Percentiles rank a stretch among this genome's conserved stretches.
These are phyloP conservation scores for Odocoileus virginianus DNA, from an alignment of 2,113 vertebrate genomes.

Conservation along the genomic window DNA sequence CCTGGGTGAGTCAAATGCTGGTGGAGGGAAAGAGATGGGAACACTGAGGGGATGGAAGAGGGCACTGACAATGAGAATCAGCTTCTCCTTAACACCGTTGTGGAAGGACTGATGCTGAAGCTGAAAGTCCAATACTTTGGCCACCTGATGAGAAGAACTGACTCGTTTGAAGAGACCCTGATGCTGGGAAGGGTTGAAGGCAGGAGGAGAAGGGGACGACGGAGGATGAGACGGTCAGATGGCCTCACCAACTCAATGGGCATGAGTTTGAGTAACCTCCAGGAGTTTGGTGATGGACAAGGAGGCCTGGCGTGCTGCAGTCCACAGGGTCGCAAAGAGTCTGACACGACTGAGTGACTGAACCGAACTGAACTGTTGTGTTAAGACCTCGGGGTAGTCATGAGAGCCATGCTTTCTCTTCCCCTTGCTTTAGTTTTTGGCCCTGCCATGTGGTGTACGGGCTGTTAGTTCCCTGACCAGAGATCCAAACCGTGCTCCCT, in stretches of 20 bases:
- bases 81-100: neutral
- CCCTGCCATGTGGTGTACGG: neutral
- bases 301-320: neutral
- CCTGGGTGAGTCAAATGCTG: neutral
- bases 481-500: neutral
- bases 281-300: neutral
- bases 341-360: accelerated
- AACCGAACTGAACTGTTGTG: neutral
- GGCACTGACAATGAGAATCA: neutral
- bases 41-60: neutral
- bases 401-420: neutral
- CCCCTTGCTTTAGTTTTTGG: neutral
- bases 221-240: neutral
- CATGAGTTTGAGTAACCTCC: neutral
- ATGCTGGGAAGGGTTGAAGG: neutral
- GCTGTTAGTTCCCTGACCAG: neutral
- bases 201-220: neutral
- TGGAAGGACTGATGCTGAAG: neutral
- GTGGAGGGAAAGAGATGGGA: neutral
- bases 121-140: neutral
- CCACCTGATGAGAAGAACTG: neutral
- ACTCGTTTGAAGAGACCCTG: neutral
- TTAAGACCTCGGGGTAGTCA: neutral
- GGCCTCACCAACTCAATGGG: neutral
- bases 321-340: neutral